Percentiles rank a stretch among this genome's conserved stretches.
phyloP scores from a whole-genome alignment of 2,888 invertebrate genomes.

The Drosophila demipolita region DNA sequence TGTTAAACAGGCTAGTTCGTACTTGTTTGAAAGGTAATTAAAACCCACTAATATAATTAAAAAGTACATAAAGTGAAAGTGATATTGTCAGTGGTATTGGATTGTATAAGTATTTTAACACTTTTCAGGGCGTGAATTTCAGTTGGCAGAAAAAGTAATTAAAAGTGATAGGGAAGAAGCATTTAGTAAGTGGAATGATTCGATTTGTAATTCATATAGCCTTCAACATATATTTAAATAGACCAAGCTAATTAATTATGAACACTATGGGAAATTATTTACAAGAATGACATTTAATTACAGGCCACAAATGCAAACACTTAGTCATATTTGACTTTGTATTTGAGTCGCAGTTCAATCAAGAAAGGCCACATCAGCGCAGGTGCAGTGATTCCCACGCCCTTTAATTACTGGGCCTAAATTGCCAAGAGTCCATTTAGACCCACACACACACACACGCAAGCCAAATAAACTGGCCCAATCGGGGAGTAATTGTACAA shows the following conservation, averaged over 20 bases:
- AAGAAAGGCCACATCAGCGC: constrained; percentile 69
- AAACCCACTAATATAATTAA: neutral
- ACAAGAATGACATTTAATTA: neutral
- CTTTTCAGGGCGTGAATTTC: neutral
- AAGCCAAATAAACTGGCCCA: constrained; percentile 50
- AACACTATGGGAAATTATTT: neutral
- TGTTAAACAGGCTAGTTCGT: neutral
- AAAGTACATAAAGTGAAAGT: constrained; percentile 1
- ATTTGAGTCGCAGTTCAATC: constrained; percentile 2
- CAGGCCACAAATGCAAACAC: constrained; percentile 16
- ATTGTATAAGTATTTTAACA: neutral
- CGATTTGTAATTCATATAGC: neutral
- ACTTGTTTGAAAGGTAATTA: neutral
- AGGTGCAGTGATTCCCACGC: constrained; percentile 71
- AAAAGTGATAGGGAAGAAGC: neutral
- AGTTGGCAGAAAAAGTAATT: neutral
- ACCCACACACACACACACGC: neutral
- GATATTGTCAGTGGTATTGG: neutral
- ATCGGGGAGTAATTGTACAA: constrained; percentile 50
- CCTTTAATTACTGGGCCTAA: constrained; percentile 25
- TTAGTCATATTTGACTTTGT: constrained; percentile 61
- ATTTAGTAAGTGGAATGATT: neutral
- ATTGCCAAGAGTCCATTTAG: neutral
- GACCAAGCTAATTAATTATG: neutral
- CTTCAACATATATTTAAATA: neutral